Evolutionary conservation across 2,797 vertebrate species (phyloP), one percentile per base, ranked within the genome.

Genomic region (Oophaga sylvatica): DNA sequence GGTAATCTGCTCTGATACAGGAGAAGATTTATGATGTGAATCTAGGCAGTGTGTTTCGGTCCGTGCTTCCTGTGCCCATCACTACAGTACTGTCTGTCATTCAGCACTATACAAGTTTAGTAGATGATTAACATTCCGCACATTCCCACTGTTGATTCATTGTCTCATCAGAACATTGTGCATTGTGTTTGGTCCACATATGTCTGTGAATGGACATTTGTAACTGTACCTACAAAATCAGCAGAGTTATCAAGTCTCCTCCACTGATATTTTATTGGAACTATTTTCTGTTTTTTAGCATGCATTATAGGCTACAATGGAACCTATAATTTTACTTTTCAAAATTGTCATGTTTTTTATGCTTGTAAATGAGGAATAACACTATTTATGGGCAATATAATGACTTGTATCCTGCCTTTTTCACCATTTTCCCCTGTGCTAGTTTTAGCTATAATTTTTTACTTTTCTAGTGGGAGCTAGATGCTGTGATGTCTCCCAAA

Each of bases 41-140:
- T 68, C 15, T 62, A 22, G 56, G 82, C 71, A 60, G 5, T 70
- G 65, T 59, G 26, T 76, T 75, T 31, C 82, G 19, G 59, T 45
- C 31, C 26, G 59, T 48, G 22, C 59, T 84, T 76, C 57, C 35
- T 62, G 15, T 13, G 80, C 17, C 71, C 41, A 76, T 76, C 60
- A 77, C 13, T 75, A 76, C 71, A 63, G 67, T 73, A 84, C 81
- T 29, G 57, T 76, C 48, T 29, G 57, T 84, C 82, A 75, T 84
- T 77, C 59, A 62, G 71, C 41, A 22, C 35, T 16, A 29, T 84
- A 63, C 22, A 62, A 59, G 70, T 84, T 63, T 48, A 48, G 35
- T 63, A 84, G 68, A 71, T 75, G 35, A 84, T 63, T 76, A 76
- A 84, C 83, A 84, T 84, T 84, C 83, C 83, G 5, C 31, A 77